Conservation (phyloP, 2,797 vertebrate species). For the Carcharodon carcharias region DNA sequence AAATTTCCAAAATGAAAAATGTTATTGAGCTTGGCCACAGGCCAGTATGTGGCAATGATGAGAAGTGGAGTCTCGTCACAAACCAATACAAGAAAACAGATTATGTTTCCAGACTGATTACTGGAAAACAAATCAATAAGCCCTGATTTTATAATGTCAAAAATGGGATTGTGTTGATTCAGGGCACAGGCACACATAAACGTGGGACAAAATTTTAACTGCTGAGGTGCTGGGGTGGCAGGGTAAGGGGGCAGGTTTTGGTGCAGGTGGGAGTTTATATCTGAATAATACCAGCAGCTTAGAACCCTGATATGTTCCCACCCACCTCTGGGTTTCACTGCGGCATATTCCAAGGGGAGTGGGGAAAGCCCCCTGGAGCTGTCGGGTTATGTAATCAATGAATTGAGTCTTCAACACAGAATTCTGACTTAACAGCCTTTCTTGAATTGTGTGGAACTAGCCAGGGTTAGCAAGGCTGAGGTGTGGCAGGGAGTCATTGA, state of each 20-base stretch:
- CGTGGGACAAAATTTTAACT: not conserved
- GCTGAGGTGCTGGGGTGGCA: too few species aligned
- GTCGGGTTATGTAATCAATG: too few species aligned
- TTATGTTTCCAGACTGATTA: not conserved
- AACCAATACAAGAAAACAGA: not conserved
- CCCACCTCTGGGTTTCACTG: not conserved
- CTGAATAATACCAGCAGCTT: too few species aligned
- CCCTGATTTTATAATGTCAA: not conserved
- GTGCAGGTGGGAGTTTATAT: not conserved
- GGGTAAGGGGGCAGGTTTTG: not conserved
- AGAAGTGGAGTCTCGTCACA: not conserved
- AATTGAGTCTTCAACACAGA: too few species aligned
- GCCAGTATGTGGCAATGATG: not conserved
- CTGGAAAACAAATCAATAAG: not conserved
- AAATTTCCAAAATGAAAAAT: not conserved
- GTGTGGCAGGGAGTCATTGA: too few species aligned
- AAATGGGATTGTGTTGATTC: not conserved
- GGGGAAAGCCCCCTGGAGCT: too few species aligned
- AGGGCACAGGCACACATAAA: not conserved
- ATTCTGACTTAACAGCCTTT: too few species aligned
- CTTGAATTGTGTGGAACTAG: too few species aligned
- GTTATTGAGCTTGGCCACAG: not conserved
- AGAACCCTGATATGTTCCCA: not conserved
- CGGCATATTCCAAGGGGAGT: too few species aligned
- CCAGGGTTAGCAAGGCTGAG: too few species aligned